Percentiles rank a stretch among this genome's conserved stretches.
phyloP scores from a whole-genome alignment of 2,113 vertebrate genomes.

The Menidia beryllina region DNA sequence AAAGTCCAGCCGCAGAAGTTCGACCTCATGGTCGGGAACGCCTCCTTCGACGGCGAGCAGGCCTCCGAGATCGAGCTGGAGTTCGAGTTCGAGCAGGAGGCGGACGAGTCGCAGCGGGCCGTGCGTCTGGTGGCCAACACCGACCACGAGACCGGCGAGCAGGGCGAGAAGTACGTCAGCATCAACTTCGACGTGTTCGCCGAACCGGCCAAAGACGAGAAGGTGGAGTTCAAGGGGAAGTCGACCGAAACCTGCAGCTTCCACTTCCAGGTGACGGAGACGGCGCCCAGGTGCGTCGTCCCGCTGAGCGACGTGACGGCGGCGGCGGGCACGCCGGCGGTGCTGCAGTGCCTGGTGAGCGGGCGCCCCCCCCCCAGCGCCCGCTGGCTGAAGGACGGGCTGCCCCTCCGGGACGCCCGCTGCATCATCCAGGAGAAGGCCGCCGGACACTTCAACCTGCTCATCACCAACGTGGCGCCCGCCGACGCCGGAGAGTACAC shows the following conservation, averaged over 20 bases:
- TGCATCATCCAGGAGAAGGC: constrained; percentile 88
- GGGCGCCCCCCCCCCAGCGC: constrained; percentile 88
- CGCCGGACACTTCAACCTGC: constrained; percentile 87
- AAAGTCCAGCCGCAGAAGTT: constrained; percentile 80
- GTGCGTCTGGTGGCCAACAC: constrained; percentile 84
- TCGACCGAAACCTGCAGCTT: constrained; percentile 88
- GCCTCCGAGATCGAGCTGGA: constrained; percentile 89
- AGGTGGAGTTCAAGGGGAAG: constrained; percentile 88
- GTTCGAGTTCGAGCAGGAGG: constrained; percentile 85
- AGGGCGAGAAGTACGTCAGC: constrained; percentile 83
- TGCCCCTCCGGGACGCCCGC: constrained; percentile 81
- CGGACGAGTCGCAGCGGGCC: constrained; percentile 83
- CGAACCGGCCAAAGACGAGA: constrained; percentile 85
- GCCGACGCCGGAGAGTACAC: constrained; percentile 91
- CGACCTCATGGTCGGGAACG: constrained; percentile 84
- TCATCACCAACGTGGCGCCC: constrained; percentile 85
- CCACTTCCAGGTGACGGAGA: constrained; percentile 91
- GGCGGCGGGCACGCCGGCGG: constrained; percentile 85
- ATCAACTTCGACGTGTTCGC: constrained; percentile 88
- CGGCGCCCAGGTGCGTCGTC: constrained; percentile 88
- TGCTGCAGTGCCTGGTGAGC: constrained; percentile 90
- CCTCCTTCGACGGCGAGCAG: constrained; percentile 79
- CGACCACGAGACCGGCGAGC: constrained; percentile 79
- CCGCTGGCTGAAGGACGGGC: constrained; percentile 90
- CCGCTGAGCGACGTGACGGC: constrained; percentile 86